phyloP scores from a whole-genome alignment of 2,113 vertebrate genomes.

The Microtus montanus region DNA sequence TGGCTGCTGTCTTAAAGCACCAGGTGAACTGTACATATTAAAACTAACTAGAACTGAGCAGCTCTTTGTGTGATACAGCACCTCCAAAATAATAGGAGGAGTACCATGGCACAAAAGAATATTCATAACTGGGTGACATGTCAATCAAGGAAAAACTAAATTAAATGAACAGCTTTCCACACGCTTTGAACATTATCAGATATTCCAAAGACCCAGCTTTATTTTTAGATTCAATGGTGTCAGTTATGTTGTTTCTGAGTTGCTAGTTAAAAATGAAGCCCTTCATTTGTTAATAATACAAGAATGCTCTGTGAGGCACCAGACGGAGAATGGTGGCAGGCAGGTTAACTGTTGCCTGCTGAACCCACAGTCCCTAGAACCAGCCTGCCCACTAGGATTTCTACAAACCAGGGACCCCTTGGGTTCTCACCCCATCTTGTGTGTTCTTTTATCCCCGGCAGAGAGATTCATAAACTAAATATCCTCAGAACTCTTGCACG shows the following conservation, averaged over 20 bases:
- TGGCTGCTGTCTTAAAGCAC: not conserved
- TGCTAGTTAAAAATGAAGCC: conserved; percentile 45
- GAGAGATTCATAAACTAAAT: not conserved
- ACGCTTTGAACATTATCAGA: conserved; percentile 17
- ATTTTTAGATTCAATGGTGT: conserved; percentile 1
- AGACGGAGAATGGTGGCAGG: not conserved
- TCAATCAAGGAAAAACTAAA: not conserved
- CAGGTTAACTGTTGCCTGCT: not conserved
- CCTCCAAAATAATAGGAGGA: not conserved
- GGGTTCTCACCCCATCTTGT: not conserved
- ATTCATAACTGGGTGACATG: conserved; percentile 7
- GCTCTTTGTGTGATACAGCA: not conserved
- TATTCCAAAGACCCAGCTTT: not conserved
- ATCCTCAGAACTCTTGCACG: not conserved
- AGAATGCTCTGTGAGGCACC: not conserved
- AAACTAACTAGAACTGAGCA: not conserved
- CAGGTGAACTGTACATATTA: not conserved
- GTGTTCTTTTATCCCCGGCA: not conserved
- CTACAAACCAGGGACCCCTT: not conserved
- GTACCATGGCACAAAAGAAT: not conserved
- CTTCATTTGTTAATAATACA: conserved; percentile 40
- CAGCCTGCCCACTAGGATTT: not conserved
- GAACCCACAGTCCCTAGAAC: not conserved
- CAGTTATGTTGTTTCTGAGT: conserved; percentile 10
- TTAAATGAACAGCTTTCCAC: conserved; percentile 6